Evolutionary conservation across 2,888 invertebrate species (phyloP), one percentile per base, ranked within the genome.

Genomic region (Drosophila nr. perissopoda): DNA sequence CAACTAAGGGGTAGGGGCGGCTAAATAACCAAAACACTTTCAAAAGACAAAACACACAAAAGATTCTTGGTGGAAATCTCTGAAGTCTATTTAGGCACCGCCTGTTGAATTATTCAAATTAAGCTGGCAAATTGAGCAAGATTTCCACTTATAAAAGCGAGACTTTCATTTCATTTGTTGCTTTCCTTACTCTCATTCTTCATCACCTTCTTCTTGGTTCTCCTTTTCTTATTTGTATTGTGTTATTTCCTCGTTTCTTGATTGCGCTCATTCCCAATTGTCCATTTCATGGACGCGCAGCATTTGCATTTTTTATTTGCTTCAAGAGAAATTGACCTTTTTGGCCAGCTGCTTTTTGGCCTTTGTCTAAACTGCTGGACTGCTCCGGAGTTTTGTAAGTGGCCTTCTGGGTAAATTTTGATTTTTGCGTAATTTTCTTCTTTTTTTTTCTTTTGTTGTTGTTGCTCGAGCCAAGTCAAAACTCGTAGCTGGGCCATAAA

Each of bases 351-450:
- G 7, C 2, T 25, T 25, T 18, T 49, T 54, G 54, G 18, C 57
- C 29, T 21, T 51, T 65, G 71, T 64, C 64, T 66, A 69, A 38
- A 59, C 53, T 62, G 36, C 25, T 4, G 67, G 52, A 54, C 42
- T 53, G 53, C 51, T 63, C 25, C 49, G 69, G 69, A 56, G 65
- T 18, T 36, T 54, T 49, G 78, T 84, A 87, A 87, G 83, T 89
- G 83, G 87, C 74, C 83, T 87, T 87, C 61, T 59, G 89, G 85
- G 87, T 66, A 85, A 87, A 82, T 86, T 89, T 87, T 87, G 85
- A 86, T 89, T 89, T 80, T 73, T 78, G 73, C 73, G 72, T 84
- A 84, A 86, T 87, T 29, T 89, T 87, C 80, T 80, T 53, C 27
- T 25, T 16, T 25, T 38, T 18, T 4, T 40, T 40, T 4, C n/a